phyloP scores from a whole-genome alignment of 2,888 invertebrate genomes.

The Watsonalla binaria region DNA sequence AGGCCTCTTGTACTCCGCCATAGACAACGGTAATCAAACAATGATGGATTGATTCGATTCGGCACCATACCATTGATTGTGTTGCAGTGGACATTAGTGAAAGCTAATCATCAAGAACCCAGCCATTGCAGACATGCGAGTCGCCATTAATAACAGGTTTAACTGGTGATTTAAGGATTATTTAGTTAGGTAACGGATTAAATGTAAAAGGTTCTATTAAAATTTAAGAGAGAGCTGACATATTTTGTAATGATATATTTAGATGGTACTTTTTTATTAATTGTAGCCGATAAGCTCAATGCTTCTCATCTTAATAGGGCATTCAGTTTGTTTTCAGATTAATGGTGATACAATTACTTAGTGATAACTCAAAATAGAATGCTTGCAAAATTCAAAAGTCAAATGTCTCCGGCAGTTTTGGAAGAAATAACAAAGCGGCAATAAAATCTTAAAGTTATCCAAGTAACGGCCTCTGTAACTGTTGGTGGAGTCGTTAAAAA shows the following conservation, averaged over 20 bases:
- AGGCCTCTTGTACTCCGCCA: conserved; percentile 28
- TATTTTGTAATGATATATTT: no score
- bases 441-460: conserved; percentile 11
- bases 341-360: not conserved
- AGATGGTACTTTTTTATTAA: no score
- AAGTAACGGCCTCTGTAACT: conserved; percentile 22
- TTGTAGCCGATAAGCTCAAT: no score
- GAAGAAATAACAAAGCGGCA: not conserved
- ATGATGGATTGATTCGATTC: conserved; percentile 49
- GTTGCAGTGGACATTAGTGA: conserved; percentile 36
- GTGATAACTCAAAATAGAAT: not conserved
- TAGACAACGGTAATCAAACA: conserved; percentile 56
- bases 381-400: not conserved
- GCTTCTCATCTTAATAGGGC: no score
- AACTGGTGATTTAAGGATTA: not conserved
- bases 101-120: conserved; percentile 31
- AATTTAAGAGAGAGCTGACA: no score
- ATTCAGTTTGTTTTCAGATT: no score
- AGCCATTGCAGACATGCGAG: conserved; percentile 2
- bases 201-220: not conserved
- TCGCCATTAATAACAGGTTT: not conserved
- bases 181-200: not conserved
- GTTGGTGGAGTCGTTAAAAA: conserved; percentile 24
- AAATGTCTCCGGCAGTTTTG: not conserved
- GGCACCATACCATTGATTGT: conserved; percentile 24